These are phyloP conservation scores for Temnopleurus reevesii DNA, from an alignment of 53 echinoderm and acorn worm genomes.

Conservation along the genomic window DNA sequence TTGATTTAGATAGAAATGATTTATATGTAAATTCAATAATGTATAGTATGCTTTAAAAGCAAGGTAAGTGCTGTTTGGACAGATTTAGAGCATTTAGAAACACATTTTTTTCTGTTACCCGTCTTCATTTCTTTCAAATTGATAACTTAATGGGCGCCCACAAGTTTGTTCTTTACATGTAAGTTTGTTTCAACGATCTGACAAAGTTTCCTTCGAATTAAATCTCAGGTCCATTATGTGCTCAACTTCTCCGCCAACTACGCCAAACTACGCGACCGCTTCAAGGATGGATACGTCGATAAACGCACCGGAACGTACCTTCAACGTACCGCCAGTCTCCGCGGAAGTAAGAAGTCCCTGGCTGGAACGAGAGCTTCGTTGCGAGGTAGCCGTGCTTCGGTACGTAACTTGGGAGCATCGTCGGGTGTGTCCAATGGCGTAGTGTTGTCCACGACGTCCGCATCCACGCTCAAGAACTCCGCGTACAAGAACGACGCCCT, in stretches of 20 bases:
- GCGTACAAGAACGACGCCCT: constrained; percentile 64
- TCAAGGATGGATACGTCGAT: constrained; percentile 87
- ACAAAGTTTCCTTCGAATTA: background rate
- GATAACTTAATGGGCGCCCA: too few species aligned
- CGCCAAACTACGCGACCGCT: constrained; percentile 90
- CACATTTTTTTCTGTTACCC: too few species aligned
- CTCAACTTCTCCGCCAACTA: constrained; percentile 91
- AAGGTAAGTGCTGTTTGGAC: too few species aligned
- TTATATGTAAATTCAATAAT: too few species aligned
- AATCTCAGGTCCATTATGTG: constrained; percentile 75
- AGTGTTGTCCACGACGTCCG: background rate
- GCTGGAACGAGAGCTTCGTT: constrained; percentile 65
- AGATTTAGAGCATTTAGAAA: too few species aligned
- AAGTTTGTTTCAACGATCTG: too few species aligned
- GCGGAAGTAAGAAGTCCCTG: constrained; percentile 58
- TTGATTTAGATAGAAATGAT: too few species aligned
- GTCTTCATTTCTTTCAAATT: too few species aligned
- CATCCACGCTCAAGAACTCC: constrained; percentile 11
- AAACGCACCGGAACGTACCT: constrained; percentile 87
- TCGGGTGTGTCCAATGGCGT: constrained; percentile 25
- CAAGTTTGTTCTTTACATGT: too few species aligned
- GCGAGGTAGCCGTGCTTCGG: constrained; percentile 72
- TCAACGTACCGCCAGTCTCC: constrained; percentile 26
- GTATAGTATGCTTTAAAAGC: too few species aligned
- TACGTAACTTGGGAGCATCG: constrained; percentile 32